A percentile compares a stretch with the other conserved stretches of the same genome.
These are phyloP conservation scores for Drosophila pseudotakahashii DNA, from an alignment of 2,888 invertebrate genomes.

Conservation along the genomic window DNA sequence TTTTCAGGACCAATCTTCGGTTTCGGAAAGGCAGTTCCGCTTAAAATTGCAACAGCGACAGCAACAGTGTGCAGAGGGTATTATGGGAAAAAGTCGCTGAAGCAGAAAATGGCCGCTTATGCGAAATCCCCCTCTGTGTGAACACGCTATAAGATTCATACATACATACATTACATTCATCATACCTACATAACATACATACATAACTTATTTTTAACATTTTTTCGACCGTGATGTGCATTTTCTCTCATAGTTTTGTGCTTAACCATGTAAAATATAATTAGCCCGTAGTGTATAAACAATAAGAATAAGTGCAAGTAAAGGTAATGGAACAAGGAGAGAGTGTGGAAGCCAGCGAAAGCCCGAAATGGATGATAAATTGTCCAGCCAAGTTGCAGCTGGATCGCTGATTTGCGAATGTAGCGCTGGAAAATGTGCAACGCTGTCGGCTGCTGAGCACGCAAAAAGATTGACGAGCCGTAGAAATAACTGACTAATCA, in stretches of 20 bases:
- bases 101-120: too few relatives aligned
- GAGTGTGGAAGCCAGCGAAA: conserved; percentile 16
- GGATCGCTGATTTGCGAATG: conserved; percentile 19
- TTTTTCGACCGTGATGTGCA: conserved; percentile 75
- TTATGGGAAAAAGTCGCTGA: too few relatives aligned
- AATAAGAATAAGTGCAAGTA: conserved; percentile 61
- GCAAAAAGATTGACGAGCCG: conserved; percentile 26
- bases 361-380: conserved; percentile 41
- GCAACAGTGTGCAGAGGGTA: too few relatives aligned
- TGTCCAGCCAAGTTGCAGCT: conserved; percentile 54
- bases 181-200: conserved; percentile 30
- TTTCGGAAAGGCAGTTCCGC: too few relatives aligned
- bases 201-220: conserved; percentile 73
- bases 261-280: conserved; percentile 73
- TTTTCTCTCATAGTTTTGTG: conserved; percentile 72
- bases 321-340: conserved; percentile 58
- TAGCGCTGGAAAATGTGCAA: neutral
- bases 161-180: neutral
- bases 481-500: conserved; percentile 22
- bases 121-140: too few relatives aligned
- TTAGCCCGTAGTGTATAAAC: conserved; percentile 68
- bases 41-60: too few relatives aligned
- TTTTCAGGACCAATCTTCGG: too few relatives aligned
- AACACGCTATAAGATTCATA: neutral
- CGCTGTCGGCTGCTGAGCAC: conserved; percentile 6